Evolutionary conservation across 2,888 invertebrate species (phyloP).

Genomic region (Tromatobia lineatoria): DNA sequence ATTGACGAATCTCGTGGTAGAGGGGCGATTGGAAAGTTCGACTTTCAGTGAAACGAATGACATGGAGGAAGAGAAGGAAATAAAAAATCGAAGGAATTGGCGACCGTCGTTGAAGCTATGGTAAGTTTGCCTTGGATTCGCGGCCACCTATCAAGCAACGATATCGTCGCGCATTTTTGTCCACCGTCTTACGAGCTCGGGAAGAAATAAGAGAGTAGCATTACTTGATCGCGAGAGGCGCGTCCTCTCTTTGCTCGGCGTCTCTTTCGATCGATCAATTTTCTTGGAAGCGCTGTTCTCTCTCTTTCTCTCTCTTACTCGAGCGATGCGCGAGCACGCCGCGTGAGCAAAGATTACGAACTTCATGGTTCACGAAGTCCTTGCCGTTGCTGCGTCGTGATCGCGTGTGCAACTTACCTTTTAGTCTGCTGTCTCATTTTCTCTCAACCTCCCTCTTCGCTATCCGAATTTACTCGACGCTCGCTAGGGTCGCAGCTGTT

Average conservation of each 20-base stretch:
- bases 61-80: constrained; percentile 3
- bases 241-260: constrained; percentile 25
- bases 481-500: constrained; percentile 26
- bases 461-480: constrained; percentile 40
- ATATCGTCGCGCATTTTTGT: constrained; percentile 72
- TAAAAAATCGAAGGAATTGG: constrained; percentile 27
- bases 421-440: constrained; percentile 55
- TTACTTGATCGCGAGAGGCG: constrained; percentile 51
- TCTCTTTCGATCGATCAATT: constrained; percentile 68
- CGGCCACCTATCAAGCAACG: constrained; percentile 75
- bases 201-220: constrained; percentile 32
- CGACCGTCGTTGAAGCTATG: constrained; percentile 21
- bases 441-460: constrained; percentile 36
- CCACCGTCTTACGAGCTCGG: constrained; percentile 69
- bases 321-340: not conserved
- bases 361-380: constrained; percentile 42
- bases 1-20: constrained; percentile 46
- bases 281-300: constrained; percentile 57
- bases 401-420: constrained; percentile 61
- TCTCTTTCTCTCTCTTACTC: constrained; percentile 5
- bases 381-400: constrained; percentile 51
- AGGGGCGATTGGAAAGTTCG: constrained; percentile 44
- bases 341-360: constrained; percentile 56
- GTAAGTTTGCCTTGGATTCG: constrained; percentile 50
- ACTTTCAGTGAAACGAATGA: constrained; percentile 29